phyloP scores from a whole-genome alignment of 53 echinoderm and acorn worm genomes.

The Antedon mediterranea region DNA sequence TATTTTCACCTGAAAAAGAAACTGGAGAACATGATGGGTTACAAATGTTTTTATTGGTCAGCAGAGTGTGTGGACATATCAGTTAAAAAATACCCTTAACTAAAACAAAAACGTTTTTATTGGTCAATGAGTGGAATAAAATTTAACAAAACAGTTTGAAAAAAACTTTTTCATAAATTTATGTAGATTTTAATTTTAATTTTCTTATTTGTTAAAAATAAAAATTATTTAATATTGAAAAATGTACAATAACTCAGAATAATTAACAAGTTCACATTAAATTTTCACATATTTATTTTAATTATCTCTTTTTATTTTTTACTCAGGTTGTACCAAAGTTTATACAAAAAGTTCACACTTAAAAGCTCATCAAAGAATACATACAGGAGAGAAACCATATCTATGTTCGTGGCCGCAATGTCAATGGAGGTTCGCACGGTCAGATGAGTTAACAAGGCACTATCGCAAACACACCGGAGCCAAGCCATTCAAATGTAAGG shows the following conservation, averaged over 20 bases:
- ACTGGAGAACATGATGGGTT: neutral
- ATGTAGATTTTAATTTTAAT: no score
- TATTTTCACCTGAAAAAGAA: neutral
- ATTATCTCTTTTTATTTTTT: neutral
- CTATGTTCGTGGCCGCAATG: constrained; percentile 72
- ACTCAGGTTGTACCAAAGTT: constrained; percentile 78
- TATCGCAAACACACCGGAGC: constrained; percentile 89
- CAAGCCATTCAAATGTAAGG: constrained; percentile 90
- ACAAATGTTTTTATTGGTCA: no score
- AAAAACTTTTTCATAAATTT: no score
- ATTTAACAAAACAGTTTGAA: neutral
- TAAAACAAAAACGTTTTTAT: no score
- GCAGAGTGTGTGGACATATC: no score
- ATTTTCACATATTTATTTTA: neutral
- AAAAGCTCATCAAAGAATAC: constrained; percentile 80
- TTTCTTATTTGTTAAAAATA: no score
- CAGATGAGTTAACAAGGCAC: constrained; percentile 83
- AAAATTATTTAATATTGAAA: no score
- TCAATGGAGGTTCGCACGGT: constrained; percentile 82
- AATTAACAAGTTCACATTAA: no score
- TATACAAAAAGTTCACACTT: constrained; percentile 90
- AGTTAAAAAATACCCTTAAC: no score
- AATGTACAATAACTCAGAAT: no score
- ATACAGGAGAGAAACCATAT: constrained; percentile 91
- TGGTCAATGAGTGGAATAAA: neutral